Percentiles rank a stretch among this genome's conserved stretches.
Conservation (phyloP, 2,797 vertebrate species). For the Tenualosa ilisha region DNA sequence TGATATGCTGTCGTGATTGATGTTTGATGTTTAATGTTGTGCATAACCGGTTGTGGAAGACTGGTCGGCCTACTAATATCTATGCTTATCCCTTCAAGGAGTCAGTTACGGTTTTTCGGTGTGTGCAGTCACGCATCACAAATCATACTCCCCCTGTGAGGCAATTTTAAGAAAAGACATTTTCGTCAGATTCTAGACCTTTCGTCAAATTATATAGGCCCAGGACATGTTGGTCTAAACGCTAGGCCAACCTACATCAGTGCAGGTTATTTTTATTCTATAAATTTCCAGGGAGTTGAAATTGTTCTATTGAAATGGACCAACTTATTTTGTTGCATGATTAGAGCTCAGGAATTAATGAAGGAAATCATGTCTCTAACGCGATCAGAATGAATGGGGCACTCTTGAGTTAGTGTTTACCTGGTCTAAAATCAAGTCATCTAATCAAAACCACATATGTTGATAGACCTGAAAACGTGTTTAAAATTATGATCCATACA, state of each 20-base stretch:
- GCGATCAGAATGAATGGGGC: neutral
- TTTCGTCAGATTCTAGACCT: neutral
- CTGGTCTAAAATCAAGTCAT: no score
- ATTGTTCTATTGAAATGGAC: neutral
- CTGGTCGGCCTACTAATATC: neutral
- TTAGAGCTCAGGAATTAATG: neutral
- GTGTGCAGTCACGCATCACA: constrained; percentile 9
- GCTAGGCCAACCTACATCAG: no score
- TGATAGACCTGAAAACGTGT: no score
- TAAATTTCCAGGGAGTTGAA: neutral
- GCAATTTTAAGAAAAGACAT: neutral
- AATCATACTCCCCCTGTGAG: neutral
- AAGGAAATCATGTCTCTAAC: neutral
- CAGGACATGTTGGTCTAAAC: no score
- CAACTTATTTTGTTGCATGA: neutral
- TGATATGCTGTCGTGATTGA: neutral
- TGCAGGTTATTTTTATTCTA: no score
- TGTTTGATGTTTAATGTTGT: neutral
- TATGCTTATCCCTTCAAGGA: neutral
- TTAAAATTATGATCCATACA: no score
- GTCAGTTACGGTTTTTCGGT: neutral
- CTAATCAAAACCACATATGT: no score
- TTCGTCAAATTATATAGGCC: neutral
- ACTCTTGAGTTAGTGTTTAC: neutral
- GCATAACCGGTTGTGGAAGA: neutral